These are phyloP conservation scores for Danio aesculapii DNA, from an alignment of 2,797 vertebrate genomes.

Conservation along the genomic window DNA sequence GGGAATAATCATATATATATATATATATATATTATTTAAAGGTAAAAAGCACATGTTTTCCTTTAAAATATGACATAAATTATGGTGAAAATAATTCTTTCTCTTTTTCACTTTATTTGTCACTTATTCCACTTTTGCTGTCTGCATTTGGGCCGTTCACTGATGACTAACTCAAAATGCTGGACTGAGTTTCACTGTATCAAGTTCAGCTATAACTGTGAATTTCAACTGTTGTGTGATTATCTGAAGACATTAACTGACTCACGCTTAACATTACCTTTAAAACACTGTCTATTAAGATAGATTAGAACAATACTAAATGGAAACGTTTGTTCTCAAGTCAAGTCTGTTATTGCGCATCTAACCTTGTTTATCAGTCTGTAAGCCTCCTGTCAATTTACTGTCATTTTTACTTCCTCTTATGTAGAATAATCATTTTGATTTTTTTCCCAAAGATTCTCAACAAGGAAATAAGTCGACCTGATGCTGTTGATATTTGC, in stretches of 20 bases:
- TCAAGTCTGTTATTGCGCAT: neutral
- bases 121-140: too few species aligned
- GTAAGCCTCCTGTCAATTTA: neutral
- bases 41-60: too few species aligned
- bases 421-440: neutral
- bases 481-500: slow-evolving; percentile 31
- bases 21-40: too few species aligned
- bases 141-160: too few species aligned
- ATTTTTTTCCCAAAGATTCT: neutral
- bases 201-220: neutral
- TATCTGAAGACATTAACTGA: slow-evolving; percentile 4
- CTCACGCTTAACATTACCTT: neutral
- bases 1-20: too few species aligned
- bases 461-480: neutral
- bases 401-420: neutral
- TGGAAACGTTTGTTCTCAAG: neutral
- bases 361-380: neutral
- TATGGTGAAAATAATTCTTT: too few species aligned
- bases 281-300: slow-evolving; percentile 3
- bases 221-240: neutral
- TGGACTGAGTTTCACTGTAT: neutral
- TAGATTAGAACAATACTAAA: neutral
- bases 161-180: neutral
- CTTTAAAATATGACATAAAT: too few species aligned
- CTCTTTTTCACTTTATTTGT: too few species aligned